Evolutionary conservation across 2,113 vertebrate genomes (phyloP).

Genomic region (Ophiodon elongatus): DNA sequence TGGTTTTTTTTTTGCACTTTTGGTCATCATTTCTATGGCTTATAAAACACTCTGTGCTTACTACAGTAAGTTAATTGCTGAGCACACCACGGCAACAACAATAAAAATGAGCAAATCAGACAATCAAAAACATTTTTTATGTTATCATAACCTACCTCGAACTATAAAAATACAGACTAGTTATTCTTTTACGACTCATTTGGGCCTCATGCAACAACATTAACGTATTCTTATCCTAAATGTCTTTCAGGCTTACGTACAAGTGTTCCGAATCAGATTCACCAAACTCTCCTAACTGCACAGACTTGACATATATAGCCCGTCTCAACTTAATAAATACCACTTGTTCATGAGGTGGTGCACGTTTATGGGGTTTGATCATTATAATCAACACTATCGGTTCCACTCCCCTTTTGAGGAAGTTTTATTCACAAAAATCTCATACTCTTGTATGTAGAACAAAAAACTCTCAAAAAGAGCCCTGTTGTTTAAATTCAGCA

Average conservation of each 20-base stretch:
- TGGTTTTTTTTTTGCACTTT: background rate
- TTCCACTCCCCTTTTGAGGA: background rate
- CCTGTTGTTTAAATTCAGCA: too few species aligned
- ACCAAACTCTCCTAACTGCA: background rate
- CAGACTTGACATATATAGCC: background rate
- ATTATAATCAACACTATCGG: background rate
- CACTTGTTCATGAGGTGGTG: background rate
- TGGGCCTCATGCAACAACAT: background rate
- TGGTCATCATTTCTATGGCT: constrained; percentile 3
- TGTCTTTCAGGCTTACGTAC: background rate
- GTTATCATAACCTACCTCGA: background rate
- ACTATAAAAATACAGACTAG: background rate
- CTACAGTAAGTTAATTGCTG: background rate
- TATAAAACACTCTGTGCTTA: constrained; percentile 2
- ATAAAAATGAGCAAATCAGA: background rate
- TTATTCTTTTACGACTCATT: background rate
- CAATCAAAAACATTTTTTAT: background rate
- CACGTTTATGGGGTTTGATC: background rate
- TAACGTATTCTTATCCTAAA: background rate
- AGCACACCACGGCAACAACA: background rate
- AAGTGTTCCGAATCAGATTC: background rate
- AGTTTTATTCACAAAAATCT: constrained; percentile 10
- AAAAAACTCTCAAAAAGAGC: background rate
- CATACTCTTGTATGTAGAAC: too few species aligned
- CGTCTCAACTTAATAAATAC: background rate